phyloP scores from a whole-genome alignment of 2,113 vertebrate genomes.

The Delphinus delphis region DNA sequence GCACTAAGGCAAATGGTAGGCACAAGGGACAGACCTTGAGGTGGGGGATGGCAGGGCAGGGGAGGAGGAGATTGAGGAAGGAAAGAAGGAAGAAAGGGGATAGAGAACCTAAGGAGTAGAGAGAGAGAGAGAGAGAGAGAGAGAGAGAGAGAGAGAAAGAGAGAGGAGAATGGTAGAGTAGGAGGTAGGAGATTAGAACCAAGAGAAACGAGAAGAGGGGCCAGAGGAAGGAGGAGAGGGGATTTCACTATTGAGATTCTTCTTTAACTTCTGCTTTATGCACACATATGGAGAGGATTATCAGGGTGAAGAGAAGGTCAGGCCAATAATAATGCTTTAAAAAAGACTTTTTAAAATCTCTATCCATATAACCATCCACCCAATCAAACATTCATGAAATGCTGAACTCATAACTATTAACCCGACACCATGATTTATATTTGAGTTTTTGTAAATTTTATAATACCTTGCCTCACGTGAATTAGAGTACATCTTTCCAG shows the following conservation, averaged over 20 bases:
- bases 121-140: too few relatives aligned
- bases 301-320: not conserved
- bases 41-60: too few relatives aligned
- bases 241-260: not conserved
- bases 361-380: not conserved
- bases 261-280: not conserved
- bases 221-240: not conserved
- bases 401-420: not conserved
- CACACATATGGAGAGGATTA: not conserved
- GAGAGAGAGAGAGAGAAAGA: too few relatives aligned
- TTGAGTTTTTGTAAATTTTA: not conserved
- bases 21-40: accelerated
- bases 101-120: not conserved
- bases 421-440: not conserved
- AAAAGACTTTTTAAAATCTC: not conserved
- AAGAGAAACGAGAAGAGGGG: not conserved
- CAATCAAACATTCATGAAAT: not conserved
- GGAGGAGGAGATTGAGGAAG: not conserved
- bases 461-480: not conserved
- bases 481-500: not conserved
- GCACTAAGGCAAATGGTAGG: not conserved
- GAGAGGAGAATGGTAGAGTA: not conserved
- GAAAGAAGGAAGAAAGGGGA: not conserved
- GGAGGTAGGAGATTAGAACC: not conserved
- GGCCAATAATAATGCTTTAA: not conserved